Base-by-base conservation (phyloP, 1,140 invertebrate species). In the Orussus abietinus region DNA sequence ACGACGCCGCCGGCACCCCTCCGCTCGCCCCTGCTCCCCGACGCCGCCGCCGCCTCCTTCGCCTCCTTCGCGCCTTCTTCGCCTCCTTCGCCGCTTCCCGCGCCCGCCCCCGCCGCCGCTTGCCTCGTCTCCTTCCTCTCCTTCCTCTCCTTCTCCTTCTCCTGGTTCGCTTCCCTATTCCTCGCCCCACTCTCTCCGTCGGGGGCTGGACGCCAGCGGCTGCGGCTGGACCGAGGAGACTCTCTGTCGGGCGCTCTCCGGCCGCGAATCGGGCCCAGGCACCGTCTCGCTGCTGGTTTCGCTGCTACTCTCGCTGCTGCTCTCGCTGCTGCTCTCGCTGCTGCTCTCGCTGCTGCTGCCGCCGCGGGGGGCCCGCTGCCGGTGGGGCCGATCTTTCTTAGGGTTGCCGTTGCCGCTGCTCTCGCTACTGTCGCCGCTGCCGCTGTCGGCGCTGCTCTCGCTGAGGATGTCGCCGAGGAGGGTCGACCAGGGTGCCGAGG, bases 161-260 rank as follows among this genome's bases (percentile, higher is more conserved):
- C 28, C 48, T 33, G 41, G 33, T 33, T 14, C 42, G 38, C 44
- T 60, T 60, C 51, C 69, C 68, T 71, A 71, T 72, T 70, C 64
- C 49, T 63, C 51, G 53, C 55, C 55, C 59, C 62, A 54, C 36
- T 59, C 55, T 55, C 69, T 67, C 59, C 69, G 59, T 56, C 68
- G 60, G 56, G 60, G 59, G 42, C 41, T 49, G 59, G 61, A 67
- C 58, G 62, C 57, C 62, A 69, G 62, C 54, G 62, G 61, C 57
- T 66, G 59, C 39, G 53, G 58, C 56, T 69, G 33, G 50, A 59
- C 49, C 45, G 46, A 31, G 42, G 41, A 57, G 43, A 59, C 56
- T 62, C 59, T 62, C 42, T 64, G 52, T 60, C 60, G 60, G 46
- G 51, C 53, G 51, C 51, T 43, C 52, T n/a, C n/a, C n/a, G n/a